Evolutionary conservation across 2,888 invertebrate genomes (phyloP).

Genomic region (Nomada flava): DNA sequence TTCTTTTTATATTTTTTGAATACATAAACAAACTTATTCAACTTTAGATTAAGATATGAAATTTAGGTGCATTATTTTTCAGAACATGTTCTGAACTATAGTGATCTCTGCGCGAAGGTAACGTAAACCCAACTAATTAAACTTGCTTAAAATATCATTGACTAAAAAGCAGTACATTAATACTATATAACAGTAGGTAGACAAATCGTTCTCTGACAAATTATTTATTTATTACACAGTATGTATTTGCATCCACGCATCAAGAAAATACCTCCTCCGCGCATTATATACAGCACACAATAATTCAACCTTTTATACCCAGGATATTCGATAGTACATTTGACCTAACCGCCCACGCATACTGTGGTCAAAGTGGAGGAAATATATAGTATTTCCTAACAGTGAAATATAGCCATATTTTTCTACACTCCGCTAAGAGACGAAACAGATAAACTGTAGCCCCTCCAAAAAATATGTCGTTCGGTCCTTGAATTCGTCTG

Average conservation of each 20-base stretch:
- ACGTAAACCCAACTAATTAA: no score
- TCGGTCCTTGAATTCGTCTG: slow-evolving; percentile 44
- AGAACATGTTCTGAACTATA: no score
- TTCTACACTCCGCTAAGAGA: not conserved
- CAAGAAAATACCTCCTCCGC: not conserved
- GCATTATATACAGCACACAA: not conserved
- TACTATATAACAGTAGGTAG: no score
- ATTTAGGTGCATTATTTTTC: no score
- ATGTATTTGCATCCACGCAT: not conserved
- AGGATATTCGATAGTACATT: not conserved
- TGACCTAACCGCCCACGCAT: not conserved
- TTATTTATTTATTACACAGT: no score
- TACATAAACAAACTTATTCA: no score
- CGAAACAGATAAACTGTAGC: slow-evolving; percentile 4
- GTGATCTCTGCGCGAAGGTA: no score
- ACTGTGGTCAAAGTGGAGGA: not conserved
- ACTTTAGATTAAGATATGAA: no score
- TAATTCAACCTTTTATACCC: not conserved
- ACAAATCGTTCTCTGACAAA: no score
- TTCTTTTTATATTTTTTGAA: no score
- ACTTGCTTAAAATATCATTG: no score
- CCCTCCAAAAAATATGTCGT: slow-evolving; percentile 33
- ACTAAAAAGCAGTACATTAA: no score
- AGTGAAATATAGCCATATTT: not conserved
- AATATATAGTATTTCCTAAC: not conserved